Base-by-base conservation (phyloP, 2,113 vertebrate species). In the Hyperopisus bebe region DNA sequence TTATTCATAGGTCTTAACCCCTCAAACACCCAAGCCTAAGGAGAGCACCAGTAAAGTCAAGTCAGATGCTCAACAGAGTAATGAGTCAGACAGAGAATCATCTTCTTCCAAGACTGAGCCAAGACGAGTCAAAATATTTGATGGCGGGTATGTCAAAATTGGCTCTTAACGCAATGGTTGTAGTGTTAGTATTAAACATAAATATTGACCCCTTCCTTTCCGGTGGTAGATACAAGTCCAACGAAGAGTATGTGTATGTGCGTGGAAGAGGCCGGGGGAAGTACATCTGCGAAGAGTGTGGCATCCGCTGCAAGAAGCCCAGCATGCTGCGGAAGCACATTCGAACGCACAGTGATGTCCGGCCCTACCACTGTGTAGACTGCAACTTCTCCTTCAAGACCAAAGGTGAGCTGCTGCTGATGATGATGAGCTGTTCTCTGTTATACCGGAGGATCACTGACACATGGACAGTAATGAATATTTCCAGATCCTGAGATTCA, bases 331-430 rank as follows among this genome's bases (percentile, higher is more conserved):
- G 98, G 92, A 99, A 99, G 92, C 98, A 99, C 91, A 99, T 99
- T 90, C 98, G 98, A 90, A 99, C 98, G 0, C 98, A 99, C 91
- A 99, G 98, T 0, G 98, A 99, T 83, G 97, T 99, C 46, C 97
- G 98, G 90, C 98, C 98, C 0, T 99, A 98, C 94, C 98, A 99
- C 92, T 99, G 98, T 93, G 95, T 96, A 62, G 97, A 98, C 94
- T 99, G 98, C 94, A 99, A 98, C 94, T 99, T 99, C 90, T 99
- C 98, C 92, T 99, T 99, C 94, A 99, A 99, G 95, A 99, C 98
- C 0, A 99, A 99, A 98, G 98, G 98, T 99, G 93, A 50, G 27
- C 50, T 58, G 10, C 17, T n/a, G 8, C 50, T 58, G 10, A 7
- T n/a, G 8, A 5, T 13, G 21, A 10, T n/a, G 13, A 15, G 15